These are phyloP conservation scores for Hoplias malabaricus DNA, from an alignment of 2,113 vertebrate species.

Conservation along the genomic window DNA sequence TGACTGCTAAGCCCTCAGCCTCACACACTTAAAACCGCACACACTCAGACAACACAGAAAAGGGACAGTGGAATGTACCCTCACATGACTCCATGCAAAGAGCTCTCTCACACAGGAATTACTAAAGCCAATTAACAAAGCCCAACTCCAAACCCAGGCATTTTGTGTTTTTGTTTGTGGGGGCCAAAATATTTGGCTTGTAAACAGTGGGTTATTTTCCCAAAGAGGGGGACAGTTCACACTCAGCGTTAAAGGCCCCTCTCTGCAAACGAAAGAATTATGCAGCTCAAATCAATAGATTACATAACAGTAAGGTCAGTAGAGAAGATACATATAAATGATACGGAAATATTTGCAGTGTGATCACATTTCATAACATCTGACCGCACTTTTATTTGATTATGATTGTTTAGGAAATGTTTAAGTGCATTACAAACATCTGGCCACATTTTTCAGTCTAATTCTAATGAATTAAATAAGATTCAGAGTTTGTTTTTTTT, in stretches of 20 bases:
- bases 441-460: no score
- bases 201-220: constrained; percentile 16
- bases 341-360: no score
- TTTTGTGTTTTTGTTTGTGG: constrained; percentile 5
- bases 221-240: not conserved
- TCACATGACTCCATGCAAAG: constrained; percentile 41
- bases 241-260: not conserved
- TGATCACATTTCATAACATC: no score
- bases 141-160: constrained; percentile 53
- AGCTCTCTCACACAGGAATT: constrained; percentile 58
- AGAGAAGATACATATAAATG: no score
- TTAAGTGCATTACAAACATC: no score
- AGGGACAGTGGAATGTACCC: constrained; percentile 41
- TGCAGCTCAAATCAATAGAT: no score
- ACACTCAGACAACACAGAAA: constrained; percentile 28
- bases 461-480: no score
- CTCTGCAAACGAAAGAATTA: no score
- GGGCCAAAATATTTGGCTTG: constrained; percentile 21
- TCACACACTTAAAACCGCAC: constrained; percentile 13
- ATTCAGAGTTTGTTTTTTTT: no score
- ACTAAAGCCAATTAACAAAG: constrained; percentile 61
- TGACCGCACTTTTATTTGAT: no score
- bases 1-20: constrained; percentile 25
- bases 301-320: not conserved
- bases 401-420: no score